A percentile compares a stretch with the other conserved stretches of the same genome.
Conservation (phyloP, 2,797 vertebrate genomes). For the Cossypha caffra region DNA sequence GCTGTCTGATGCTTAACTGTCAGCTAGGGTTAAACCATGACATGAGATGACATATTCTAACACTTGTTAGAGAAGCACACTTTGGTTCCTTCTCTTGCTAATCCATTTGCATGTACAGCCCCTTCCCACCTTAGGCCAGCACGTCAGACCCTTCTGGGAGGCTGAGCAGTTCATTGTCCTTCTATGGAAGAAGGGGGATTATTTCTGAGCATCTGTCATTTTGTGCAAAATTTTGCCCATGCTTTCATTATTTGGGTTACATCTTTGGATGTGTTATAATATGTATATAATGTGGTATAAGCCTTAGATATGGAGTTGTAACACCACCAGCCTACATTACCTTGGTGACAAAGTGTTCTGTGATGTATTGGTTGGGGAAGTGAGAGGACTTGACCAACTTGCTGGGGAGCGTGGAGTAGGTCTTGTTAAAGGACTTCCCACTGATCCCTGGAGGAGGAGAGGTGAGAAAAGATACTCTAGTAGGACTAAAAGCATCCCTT, state of each 20-base stretch:
- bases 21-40: neutral
- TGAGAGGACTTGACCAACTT: conserved; percentile 94
- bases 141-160: neutral
- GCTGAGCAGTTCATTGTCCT: neutral
- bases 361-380: conserved; percentile 93
- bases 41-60: neutral
- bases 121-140: neutral
- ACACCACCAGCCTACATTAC: conserved; percentile 69
- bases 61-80: neutral
- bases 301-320: neutral
- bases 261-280: neutral
- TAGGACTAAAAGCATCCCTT: neutral
- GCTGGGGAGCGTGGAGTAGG: conserved; percentile 92
- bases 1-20: neutral
- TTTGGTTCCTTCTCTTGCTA: neutral
- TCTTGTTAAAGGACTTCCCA: conserved; percentile 91
- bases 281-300: neutral
- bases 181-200: neutral
- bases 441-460: conserved; percentile 78
- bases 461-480: neutral
- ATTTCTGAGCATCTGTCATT: neutral
- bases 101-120: neutral
- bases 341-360: conserved; percentile 95
- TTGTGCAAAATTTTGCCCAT: neutral
- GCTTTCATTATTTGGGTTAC: neutral